Conservation (phyloP, 2,113 vertebrate genomes). For the Bujurquina vittata region DNA sequence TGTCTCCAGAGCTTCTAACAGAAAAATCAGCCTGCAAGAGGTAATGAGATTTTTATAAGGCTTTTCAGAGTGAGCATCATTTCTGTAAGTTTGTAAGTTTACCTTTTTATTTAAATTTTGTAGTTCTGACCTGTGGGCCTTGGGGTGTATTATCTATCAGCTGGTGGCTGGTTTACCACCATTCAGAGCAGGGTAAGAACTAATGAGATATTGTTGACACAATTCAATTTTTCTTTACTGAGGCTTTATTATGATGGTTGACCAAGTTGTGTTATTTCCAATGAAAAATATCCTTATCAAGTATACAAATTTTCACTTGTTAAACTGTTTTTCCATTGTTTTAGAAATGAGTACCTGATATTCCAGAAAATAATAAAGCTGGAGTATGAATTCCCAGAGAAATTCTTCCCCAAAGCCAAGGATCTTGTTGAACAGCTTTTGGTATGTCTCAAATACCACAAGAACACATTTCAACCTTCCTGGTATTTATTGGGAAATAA, state of each 20-base stretch:
- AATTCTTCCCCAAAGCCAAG: constrained; percentile 99
- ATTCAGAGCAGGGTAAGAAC: constrained; percentile 95
- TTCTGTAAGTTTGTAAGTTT: background rate
- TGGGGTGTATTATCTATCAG: constrained; percentile 99
- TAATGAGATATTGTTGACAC: background rate
- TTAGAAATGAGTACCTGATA: constrained; percentile 98
- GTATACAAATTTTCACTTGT: background rate
- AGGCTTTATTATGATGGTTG: too few relatives aligned
- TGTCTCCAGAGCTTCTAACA: constrained; percentile 97
- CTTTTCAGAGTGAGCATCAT: background rate
- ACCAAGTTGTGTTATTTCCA: background rate
- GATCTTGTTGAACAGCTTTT: constrained; percentile 95
- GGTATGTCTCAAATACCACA: constrained; percentile 78
- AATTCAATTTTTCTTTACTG: background rate
- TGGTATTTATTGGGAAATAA: background rate
- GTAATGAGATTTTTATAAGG: constrained; percentile 71
- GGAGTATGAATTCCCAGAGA: constrained; percentile 99
- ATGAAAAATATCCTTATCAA: background rate
- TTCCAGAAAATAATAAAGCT: constrained; percentile 99
- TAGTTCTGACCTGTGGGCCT: constrained; percentile 96
- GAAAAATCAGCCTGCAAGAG: constrained; percentile 99
- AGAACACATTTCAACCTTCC: background rate
- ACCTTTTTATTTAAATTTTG: background rate
- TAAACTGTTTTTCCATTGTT: constrained; percentile 16
- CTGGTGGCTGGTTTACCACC: constrained; percentile 97